Evolutionary conservation across 2,888 invertebrate species (phyloP).

Genomic region (Sarcophaga variegata): DNA sequence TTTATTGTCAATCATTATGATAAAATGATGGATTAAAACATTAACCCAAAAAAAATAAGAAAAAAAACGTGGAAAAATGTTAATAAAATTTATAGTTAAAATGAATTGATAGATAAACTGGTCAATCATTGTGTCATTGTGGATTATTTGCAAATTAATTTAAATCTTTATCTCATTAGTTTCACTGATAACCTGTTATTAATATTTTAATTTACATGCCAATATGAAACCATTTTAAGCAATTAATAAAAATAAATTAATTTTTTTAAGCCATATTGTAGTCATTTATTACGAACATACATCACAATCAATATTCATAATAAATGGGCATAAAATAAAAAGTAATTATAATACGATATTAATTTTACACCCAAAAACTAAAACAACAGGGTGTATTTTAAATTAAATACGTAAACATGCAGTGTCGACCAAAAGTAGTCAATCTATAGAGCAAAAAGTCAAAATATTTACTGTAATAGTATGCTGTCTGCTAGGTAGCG

Average conservation of each 20-base stretch:
- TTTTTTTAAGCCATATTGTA: background rate
- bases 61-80: background rate
- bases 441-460: too few species aligned
- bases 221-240: slow-evolving; percentile 11
- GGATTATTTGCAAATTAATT: slow-evolving; percentile 38
- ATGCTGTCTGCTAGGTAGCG: too few species aligned
- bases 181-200: background rate
- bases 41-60: background rate
- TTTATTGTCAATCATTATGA: too few species aligned
- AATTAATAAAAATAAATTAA: slow-evolving; percentile 20
- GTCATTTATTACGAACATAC: background rate
- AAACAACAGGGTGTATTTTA: too few species aligned
- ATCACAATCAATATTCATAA: too few species aligned
- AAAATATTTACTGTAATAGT: too few species aligned
- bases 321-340: background rate
- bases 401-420: too few species aligned
- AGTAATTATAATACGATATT: background rate
- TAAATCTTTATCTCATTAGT: slow-evolving; percentile 27
- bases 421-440: too few species aligned
- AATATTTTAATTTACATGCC: slow-evolving; percentile 32
- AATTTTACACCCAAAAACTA: too few species aligned
- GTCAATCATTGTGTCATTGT: background rate
- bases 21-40: too few species aligned
- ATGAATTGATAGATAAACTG: background rate
- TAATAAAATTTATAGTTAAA: background rate